A percentile compares a stretch with the other conserved stretches of the same genome.
phyloP scores from a whole-genome alignment of 2,888 invertebrate genomes.

The Deilephila elpenor region DNA sequence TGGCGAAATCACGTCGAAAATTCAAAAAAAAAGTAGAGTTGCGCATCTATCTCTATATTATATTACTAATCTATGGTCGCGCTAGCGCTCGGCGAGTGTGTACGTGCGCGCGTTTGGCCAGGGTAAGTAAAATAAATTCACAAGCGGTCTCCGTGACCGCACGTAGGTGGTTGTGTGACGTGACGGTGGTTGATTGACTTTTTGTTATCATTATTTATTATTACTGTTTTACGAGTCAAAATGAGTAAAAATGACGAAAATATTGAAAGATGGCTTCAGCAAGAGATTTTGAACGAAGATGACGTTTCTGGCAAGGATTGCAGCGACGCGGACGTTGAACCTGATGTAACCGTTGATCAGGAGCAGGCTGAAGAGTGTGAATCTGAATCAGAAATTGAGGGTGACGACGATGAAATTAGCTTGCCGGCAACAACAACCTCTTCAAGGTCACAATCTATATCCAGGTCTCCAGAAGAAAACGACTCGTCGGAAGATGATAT shows the following conservation, averaged over 20 bases:
- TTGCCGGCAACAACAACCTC: background rate
- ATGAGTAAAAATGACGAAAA: background rate
- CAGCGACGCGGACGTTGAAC: background rate
- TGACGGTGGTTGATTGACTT: slow-evolving; percentile 1
- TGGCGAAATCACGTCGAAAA: too few relatives aligned
- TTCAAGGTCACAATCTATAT: background rate
- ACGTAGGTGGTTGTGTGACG: background rate
- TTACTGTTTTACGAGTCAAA: background rate
- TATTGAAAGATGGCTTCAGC: background rate
- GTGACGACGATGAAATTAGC: background rate
- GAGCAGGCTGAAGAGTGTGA: slow-evolving; percentile 1
- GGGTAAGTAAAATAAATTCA: background rate
- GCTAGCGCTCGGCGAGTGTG: background rate
- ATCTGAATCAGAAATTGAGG: background rate
- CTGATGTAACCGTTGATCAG: background rate
- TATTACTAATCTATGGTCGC: background rate
- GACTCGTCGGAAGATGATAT: background rate
- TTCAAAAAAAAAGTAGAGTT: too few relatives aligned
- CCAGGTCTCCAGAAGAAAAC: background rate
- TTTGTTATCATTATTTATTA: background rate
- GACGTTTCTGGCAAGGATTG: background rate
- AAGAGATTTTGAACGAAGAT: background rate
- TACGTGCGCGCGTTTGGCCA: background rate
- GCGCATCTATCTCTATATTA: too few relatives aligned
- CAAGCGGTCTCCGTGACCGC: background rate